phyloP scores from a whole-genome alignment of 1,140 invertebrate species.

The Lycorma delicatula region DNA sequence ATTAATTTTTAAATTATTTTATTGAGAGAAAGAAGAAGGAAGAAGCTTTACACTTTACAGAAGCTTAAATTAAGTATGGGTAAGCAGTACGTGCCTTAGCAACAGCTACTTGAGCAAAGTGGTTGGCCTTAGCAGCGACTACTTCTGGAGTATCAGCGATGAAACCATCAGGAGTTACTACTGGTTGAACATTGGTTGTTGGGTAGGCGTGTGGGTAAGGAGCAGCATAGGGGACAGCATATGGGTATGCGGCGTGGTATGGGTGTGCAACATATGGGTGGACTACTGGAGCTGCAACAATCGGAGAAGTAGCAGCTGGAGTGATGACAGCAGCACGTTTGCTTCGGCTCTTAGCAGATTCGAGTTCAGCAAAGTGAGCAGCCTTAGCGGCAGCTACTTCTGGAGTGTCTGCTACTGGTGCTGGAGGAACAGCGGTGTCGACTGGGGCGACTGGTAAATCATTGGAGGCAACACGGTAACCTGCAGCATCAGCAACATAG shows the following conservation, averaged over 20 bases:
- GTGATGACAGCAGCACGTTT: conserved; percentile 10
- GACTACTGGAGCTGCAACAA: conserved; percentile 1
- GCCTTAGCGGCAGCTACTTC: conserved; percentile 28
- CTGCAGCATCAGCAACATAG: conserved; percentile 40
- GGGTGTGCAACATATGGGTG: conserved; percentile 4
- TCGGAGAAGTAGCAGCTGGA: conserved; percentile 30
- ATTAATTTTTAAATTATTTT: no score
- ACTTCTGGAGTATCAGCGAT: not conserved
- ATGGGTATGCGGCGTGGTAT: conserved; percentile 10
- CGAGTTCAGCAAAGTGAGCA: conserved; percentile 25
- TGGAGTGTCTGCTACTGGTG: conserved; percentile 21
- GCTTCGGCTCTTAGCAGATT: conserved; percentile 18
- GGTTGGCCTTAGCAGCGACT: not conserved
- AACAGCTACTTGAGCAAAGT: not conserved
- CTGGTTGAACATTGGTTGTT: not conserved
- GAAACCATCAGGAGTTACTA: not conserved
- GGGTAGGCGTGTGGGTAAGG: conserved; percentile 5
- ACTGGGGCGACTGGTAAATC: conserved; percentile 38
- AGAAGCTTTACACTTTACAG: conserved; percentile 1
- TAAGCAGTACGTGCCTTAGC: not conserved
- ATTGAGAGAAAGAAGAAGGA: no score
- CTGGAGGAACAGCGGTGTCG: conserved; percentile 14
- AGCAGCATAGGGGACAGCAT: conserved; percentile 15
- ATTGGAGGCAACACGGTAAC: conserved; percentile 46
- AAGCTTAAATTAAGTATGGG: not conserved